Percentiles rank a stretch among this genome's conserved stretches.
Conservation (phyloP, 2,888 invertebrate species). For the Aleiodes leptofemur region DNA sequence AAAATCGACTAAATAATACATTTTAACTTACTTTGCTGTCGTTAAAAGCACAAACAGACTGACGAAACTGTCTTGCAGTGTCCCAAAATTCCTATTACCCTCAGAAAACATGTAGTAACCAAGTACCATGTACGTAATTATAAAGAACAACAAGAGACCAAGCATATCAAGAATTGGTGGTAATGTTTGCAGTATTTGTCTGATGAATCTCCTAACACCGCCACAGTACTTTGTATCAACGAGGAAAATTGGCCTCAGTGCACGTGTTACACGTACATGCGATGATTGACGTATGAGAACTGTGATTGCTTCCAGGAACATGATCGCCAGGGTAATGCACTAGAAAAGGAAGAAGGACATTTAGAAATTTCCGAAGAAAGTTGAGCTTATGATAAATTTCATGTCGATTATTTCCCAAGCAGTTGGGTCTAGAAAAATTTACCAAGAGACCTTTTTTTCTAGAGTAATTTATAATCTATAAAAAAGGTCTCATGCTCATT, state of each 20-base stretch:
- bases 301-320: constrained; percentile 88
- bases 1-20: neutral
- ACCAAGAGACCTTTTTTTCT: neutral
- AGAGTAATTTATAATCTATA: neutral
- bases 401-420: neutral
- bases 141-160: constrained; percentile 88
- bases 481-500: too few species aligned
- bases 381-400: neutral
- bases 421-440: neutral
- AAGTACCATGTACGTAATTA: constrained; percentile 87
- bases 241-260: constrained; percentile 90
- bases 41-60: constrained; percentile 93
- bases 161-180: constrained; percentile 94
- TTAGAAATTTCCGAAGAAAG: neutral
- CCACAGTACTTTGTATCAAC: constrained; percentile 91
- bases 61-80: constrained; percentile 89
- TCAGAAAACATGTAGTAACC: constrained; percentile 89
- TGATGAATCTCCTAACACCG: constrained; percentile 84
- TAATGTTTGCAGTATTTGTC: constrained; percentile 89
- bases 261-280: constrained; percentile 91
- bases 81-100: constrained; percentile 87
- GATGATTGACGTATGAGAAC: constrained; percentile 88
- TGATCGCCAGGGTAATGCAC: constrained; percentile 85
- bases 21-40: constrained; percentile 87
- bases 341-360: constrained; percentile 72